Evolutionary conservation across 2,113 vertebrate genomes (phyloP).

Genomic region (Podilymbus podiceps): DNA sequence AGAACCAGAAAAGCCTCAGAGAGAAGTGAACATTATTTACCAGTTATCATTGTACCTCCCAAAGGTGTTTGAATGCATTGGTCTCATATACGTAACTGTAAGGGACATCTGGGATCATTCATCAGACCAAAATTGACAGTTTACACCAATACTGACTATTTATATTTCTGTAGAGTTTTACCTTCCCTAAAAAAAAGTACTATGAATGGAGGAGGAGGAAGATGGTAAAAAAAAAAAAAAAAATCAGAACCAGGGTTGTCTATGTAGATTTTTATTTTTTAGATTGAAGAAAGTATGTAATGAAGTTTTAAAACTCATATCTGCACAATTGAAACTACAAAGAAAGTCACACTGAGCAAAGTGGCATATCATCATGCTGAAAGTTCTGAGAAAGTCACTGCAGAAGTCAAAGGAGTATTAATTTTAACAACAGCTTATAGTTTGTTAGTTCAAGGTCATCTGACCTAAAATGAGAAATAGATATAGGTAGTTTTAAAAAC

Average conservation of each 20-base stretch:
- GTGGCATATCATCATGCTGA: neutral
- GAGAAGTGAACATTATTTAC: neutral
- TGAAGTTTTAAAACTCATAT: neutral
- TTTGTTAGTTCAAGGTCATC: neutral
- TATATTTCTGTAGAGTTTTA: neutral
- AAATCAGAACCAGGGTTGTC: neutral
- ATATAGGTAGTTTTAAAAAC: neutral
- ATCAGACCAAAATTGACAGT: neutral
- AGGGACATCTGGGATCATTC: neutral
- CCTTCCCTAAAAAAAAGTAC: neutral
- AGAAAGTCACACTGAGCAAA: neutral
- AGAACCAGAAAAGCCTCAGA: neutral
- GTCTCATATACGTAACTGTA: neutral
- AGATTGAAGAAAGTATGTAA: neutral
- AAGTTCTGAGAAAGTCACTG: neutral
- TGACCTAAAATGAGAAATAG: slow-evolving; percentile 3
- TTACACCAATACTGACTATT: neutral
- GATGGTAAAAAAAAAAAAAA: neutral
- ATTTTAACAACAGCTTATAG: neutral
- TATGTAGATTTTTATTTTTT: neutral
- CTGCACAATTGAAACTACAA: neutral
- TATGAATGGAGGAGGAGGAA: neutral
- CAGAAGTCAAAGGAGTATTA: neutral
- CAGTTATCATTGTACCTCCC: neutral
- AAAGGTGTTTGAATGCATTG: neutral